Base-by-base conservation (phyloP, 92 coral and sea anemone genomes). In the Metridium senile region DNA sequence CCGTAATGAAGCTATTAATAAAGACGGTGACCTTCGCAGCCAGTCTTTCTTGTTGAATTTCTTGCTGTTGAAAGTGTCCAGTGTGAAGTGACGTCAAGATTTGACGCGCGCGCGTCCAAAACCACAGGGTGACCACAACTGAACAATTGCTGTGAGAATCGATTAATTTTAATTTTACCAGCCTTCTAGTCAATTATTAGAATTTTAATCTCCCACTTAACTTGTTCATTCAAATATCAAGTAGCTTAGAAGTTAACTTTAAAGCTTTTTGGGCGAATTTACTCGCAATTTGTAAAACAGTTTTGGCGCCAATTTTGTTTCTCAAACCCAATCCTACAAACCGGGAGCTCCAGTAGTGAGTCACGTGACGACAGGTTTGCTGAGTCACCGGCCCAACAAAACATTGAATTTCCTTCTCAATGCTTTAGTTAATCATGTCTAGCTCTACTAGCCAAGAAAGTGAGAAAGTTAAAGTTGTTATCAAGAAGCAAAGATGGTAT, bases 401-500 rank as follows among this genome's bases (percentile, higher is more conserved):
- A n/a, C n/a, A 20, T 3, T 16, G 61, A 54, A 54, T 16, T 54
- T 21, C 61, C 22, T 22, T 22, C 31, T 9, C 11, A 59, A 59
- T 6, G 69, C 45, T 63, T 8, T 26, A 3, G 9, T 21, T 63
- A 10, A 29, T 63, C 43, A 63, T 31, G 69, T 63, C 69, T 63
- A 30, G 22, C 39, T 28, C 65, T n/a, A 8, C 69, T 4, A 63
- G 20, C 43, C 19, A 63, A 16, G 45, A 22, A 17, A 54, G 26
- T 54, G 61, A 31, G 43, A 31, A 63, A 3, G 45, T 63, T 0
- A 89, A 93, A 82, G 80, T 90, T 0, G 69, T 74, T 4, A 88
- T 88, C 17, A 96, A 92, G 66, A 90, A 91, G 64, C 99, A 96
- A 20, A 81, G 98, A 89, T 96, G 99, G 99, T 96, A 96, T 72